Evolutionary conservation across 2,888 invertebrate genomes (phyloP).

Genomic region (Lysandra bellargus): DNA sequence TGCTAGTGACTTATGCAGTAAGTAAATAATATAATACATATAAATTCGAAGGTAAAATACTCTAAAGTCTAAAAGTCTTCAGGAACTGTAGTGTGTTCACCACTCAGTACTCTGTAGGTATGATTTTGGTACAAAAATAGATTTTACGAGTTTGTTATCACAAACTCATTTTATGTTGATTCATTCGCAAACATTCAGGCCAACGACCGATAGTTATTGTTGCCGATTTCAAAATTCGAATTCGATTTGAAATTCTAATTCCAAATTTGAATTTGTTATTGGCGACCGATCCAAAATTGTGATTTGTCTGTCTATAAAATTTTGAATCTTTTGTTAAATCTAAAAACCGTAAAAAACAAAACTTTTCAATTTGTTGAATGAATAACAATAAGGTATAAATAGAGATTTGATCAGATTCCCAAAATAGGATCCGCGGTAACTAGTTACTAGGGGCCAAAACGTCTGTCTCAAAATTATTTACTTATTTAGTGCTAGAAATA

Average conservation of each 20-base stretch:
- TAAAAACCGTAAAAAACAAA: background rate
- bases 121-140: background rate
- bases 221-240: background rate
- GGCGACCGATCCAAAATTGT: background rate
- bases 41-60: no score
- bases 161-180: conserved; percentile 6
- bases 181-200: conserved; percentile 1
- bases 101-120: background rate
- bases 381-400: background rate
- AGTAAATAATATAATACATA: no score
- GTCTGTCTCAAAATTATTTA: no score
- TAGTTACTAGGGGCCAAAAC: no score
- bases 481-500: no score
- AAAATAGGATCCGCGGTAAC: no score
- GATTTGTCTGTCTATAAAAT: background rate
- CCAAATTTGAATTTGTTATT: background rate
- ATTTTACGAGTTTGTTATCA: conserved; percentile 13
- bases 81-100: no score
- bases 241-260: background rate
- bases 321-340: background rate
- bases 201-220: background rate
- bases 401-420: background rate
- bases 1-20: no score
- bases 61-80: no score
- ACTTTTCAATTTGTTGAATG: background rate